These are phyloP conservation scores for Andrena dorsata DNA, from an alignment of 2,888 invertebrate genomes.

Conservation along the genomic window DNA sequence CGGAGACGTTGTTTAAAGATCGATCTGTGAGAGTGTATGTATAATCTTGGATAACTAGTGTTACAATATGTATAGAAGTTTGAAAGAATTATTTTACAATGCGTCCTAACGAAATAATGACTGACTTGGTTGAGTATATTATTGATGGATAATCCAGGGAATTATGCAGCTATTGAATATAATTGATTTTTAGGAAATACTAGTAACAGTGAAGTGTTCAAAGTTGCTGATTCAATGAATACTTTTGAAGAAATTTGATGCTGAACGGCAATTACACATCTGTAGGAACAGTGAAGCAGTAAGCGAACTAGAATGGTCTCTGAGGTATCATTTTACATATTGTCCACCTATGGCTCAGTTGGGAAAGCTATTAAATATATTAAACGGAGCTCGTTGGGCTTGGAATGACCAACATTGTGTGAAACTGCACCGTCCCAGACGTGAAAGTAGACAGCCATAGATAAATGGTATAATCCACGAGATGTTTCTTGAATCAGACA, in stretches of 20 bases:
- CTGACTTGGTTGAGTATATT: too few relatives aligned
- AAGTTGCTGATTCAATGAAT: neutral
- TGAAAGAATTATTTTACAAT: too few relatives aligned
- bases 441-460: neutral
- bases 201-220: neutral
- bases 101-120: too few relatives aligned
- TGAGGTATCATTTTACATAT: neutral
- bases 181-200: too few relatives aligned
- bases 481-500: neutral
- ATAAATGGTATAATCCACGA: neutral
- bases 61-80: too few relatives aligned
- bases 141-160: too few relatives aligned
- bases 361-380: slow-evolving; percentile 20
- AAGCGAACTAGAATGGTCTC: neutral
- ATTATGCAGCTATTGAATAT: too few relatives aligned
- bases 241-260: neutral
- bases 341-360: neutral
- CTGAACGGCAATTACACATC: neutral
- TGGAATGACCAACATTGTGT: neutral
- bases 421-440: neutral
- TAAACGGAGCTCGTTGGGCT: neutral
- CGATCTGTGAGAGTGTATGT: neutral
- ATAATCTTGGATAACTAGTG: too few relatives aligned
- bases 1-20: neutral
- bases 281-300: neutral